Conservation (phyloP, 2,797 vertebrate genomes). For the Tangara arthus region DNA sequence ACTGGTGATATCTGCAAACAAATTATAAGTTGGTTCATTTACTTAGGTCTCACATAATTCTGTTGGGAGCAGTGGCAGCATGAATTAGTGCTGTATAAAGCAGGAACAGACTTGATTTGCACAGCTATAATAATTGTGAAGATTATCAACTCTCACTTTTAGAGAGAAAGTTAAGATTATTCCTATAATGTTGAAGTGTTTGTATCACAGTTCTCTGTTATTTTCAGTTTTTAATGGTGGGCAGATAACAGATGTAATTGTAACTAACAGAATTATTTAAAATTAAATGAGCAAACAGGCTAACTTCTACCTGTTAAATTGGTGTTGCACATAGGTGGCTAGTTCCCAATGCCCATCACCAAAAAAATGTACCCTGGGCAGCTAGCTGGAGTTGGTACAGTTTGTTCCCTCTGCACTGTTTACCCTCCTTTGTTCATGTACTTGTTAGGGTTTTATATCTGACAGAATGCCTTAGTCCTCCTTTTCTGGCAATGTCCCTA, state of each 20-base stretch:
- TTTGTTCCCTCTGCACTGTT: conserved; percentile 30
- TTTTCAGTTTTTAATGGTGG: background rate
- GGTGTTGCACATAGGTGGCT: background rate
- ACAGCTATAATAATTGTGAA: background rate
- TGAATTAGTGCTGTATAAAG: background rate
- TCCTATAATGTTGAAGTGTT: background rate
- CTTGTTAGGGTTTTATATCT: conserved; percentile 41
- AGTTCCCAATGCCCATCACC: background rate
- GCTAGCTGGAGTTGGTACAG: conserved; percentile 12
- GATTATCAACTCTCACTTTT: background rate
- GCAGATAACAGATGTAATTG: background rate
- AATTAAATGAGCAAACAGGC: background rate
- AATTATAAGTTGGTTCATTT: background rate
- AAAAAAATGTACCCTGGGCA: background rate
- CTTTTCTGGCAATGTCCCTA: conserved; percentile 3
- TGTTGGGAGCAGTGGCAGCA: background rate
- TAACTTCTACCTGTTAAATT: background rate
- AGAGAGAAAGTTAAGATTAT: background rate
- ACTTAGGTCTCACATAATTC: background rate
- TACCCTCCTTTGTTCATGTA: conserved; percentile 46
- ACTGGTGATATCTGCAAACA: background rate
- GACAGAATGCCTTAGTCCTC: conserved; percentile 22
- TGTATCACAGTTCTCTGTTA: background rate
- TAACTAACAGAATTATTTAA: background rate
- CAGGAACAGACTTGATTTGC: background rate